Evolutionary conservation across 2,888 invertebrate genomes (phyloP).

Genomic region (Adineta ricciae): DNA sequence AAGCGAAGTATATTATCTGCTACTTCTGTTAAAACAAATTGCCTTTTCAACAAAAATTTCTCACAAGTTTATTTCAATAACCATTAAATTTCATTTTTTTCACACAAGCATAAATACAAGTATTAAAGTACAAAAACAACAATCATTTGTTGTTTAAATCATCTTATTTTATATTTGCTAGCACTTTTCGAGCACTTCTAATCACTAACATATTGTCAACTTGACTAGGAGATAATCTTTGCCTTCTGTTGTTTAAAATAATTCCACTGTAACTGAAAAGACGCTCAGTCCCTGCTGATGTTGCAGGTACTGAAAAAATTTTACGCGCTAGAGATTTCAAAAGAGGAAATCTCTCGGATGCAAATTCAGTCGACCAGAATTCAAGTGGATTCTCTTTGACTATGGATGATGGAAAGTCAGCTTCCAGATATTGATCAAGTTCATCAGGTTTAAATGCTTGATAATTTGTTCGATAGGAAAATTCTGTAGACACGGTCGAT

Average conservation of each 20-base stretch:
- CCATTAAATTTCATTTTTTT: background rate
- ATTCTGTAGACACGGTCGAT: background rate
- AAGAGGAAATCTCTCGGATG: background rate
- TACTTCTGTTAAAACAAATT: too few species aligned
- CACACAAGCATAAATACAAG: background rate
- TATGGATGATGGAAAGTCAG: background rate
- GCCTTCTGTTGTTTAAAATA: background rate
- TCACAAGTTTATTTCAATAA: too few species aligned
- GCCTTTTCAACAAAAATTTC: too few species aligned
- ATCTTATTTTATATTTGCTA: background rate
- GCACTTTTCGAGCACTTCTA: background rate
- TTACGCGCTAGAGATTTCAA: background rate
- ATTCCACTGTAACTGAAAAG: background rate
- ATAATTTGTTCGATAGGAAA: background rate
- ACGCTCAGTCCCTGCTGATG: background rate
- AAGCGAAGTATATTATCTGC: too few species aligned
- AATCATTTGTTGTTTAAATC: background rate
- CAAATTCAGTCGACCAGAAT: constrained; percentile 3
- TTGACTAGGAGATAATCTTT: background rate
- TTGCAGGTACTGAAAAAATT: background rate
- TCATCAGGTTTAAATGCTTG: background rate
- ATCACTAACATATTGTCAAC: background rate
- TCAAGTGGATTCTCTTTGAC: background rate
- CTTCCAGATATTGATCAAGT: background rate
- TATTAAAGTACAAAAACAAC: too few species aligned